Conservation (phyloP, 2,797 vertebrate genomes). For the Semotilus atromaculatus region DNA sequence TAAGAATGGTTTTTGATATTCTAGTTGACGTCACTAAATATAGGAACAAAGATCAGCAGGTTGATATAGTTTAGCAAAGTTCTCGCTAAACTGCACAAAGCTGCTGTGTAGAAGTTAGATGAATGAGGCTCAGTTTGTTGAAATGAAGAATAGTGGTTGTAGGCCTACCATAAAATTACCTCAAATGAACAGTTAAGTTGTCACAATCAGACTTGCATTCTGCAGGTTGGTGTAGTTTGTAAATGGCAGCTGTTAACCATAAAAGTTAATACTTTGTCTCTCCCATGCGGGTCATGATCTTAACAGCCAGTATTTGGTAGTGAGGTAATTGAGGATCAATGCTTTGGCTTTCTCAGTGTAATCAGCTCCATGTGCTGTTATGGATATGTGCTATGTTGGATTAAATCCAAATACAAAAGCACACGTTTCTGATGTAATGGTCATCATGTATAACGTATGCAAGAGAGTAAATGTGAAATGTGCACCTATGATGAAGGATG, state of each 20-base stretch:
- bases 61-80: not conserved
- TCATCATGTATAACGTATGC: not conserved
- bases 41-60: not conserved
- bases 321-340: conserved; percentile 43
- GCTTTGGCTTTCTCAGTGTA: conserved; percentile 11
- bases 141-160: not conserved
- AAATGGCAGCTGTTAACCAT: conserved; percentile 45
- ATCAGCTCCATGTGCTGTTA: conserved; percentile 37
- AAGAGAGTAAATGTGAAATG: not conserved
- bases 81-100: conserved; percentile 12
- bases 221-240: conserved; percentile 22
- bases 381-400: conserved; percentile 1
- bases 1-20: not conserved
- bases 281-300: conserved; percentile 49
- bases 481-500: not conserved
- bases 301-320: conserved; percentile 27
- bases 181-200: conserved; percentile 38
- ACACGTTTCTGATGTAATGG: not conserved
- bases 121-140: conserved; percentile 25
- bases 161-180: conserved; percentile 23
- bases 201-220: conserved; percentile 20
- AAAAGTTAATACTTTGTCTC: conserved; percentile 43
- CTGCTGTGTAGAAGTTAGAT: conserved; percentile 1
- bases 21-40: not conserved
- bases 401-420: conserved; percentile 16